Evolutionary conservation across 2,797 vertebrate species (phyloP), one percentile per base, ranked within the genome.

Genomic region (Cynodonichthys magdalenae): DNA sequence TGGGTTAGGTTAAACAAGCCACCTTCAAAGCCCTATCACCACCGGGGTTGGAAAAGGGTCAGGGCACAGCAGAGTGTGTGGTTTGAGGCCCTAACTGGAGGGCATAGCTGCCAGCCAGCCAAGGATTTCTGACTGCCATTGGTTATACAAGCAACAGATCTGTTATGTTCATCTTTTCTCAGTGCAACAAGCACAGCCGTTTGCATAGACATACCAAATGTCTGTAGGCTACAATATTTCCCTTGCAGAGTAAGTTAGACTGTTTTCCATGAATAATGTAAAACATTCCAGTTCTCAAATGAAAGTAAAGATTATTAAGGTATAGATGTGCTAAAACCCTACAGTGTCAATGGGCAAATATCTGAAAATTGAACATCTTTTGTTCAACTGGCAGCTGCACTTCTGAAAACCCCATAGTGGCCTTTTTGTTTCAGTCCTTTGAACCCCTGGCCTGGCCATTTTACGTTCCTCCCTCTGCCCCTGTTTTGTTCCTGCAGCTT

Each of bases 351-450:
- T 80, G 82, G 84, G 81, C 77, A 92, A 89, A 93, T 91, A 93
- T 93, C 92, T 92, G 92, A 93, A 93, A 92, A 93, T 92, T 93
- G 87, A 86, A 56, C 76, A 81, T 89, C 77, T 90, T 85, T 84
- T 85, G 71, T 84, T 74, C 85, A 83, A 89, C 86, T 88, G 87
- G 88, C 92, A 91, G 89, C 90, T 91, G 88, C 79, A 70, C 75
- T 67, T 75, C 80, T 76, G 76, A 79, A 80, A 83, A 80, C 59
- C 83, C 73, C 75, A 93, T 88, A 92, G 89, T 90, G 79, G 83
- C 66, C 85, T 93, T 94, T 90, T 92, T 93, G 91, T 93, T 91
- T 89, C 71, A 74, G 69, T 82, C 72, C 83, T 92, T 92, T 93
- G 92, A 93, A 91, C 89, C 82, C 68, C 53, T 65, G 69, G 82